Evolutionary conservation across 2,888 invertebrate genomes (phyloP), one percentile per base, ranked within the genome.

Genomic region (Temnothorax unifasciatus): DNA sequence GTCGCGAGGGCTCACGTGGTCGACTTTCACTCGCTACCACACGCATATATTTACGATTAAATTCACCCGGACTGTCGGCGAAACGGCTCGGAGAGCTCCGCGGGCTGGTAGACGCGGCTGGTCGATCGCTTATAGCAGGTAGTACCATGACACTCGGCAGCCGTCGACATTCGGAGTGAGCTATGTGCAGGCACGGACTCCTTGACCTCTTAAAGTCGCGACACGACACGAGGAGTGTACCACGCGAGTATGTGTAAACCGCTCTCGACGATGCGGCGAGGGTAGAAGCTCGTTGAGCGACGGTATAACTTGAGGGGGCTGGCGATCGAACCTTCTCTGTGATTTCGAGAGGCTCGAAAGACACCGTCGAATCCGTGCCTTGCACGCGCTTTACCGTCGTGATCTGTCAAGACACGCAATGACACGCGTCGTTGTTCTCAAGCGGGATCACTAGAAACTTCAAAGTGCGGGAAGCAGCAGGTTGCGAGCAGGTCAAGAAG

Each of bases 181-280:
- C 69, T 81, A 50, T 81, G 71, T 25, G 47, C 71, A 38, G 18
- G 21, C 38, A 81, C 79, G 59, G 59, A 71, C 79, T 81, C 79
- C 79, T 81, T 81, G 79, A 81, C 79, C 79, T 71, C 79, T 50
- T 81, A 69, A 69, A 81, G 79, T 59, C 71, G 47, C 79, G 64
- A 59, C 59, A 44, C 68, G 57, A 57, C 41, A 81, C 38, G 21
- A 47, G 25, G 47, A 81, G 71, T 61, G 34, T 61, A 71, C 79
- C 69, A 59, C 59, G 47, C 63, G 21, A 76, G 44, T 61, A 38
- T 81, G 71, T 71, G 71, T 71, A 81, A 61, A 59, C 71, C 50
- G 25, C 79, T 81, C 38, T 69, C 59, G 34, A 71, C 79, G 6
- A 81, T 18, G 34, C 38, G 44, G 41, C 57, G 25, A 34, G 68